These are phyloP conservation scores for Heliothis peltigera DNA, from an alignment of 2,888 invertebrate genomes.

Conservation along the genomic window DNA sequence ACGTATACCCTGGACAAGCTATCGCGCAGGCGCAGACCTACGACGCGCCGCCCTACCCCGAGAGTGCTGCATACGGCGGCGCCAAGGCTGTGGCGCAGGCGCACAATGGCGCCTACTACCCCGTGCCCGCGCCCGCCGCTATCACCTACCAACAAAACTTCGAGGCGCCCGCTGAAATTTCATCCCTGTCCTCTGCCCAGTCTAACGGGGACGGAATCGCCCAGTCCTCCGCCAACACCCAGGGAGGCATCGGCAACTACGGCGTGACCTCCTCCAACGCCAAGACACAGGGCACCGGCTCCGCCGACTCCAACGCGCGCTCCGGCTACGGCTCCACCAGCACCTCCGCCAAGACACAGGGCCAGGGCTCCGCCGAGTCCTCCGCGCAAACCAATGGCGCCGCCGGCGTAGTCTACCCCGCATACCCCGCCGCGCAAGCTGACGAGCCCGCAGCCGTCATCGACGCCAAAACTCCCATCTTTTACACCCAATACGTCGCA, in stretches of 20 bases:
- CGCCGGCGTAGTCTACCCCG: constrained; percentile 64
- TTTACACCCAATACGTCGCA: constrained; percentile 67
- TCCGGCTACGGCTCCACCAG: constrained; percentile 70
- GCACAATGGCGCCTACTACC: constrained; percentile 70
- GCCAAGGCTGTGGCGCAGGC: constrained; percentile 63
- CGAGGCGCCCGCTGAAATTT: constrained; percentile 57
- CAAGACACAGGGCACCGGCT: constrained; percentile 71
- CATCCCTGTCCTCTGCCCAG: constrained; percentile 71
- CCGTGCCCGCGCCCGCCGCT: constrained; percentile 77
- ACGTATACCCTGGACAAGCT: constrained; percentile 72
- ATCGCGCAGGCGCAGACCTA: constrained; percentile 64
- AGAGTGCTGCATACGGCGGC: constrained; percentile 43
- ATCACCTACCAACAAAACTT: constrained; percentile 82
- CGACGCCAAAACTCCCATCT: constrained; percentile 73
- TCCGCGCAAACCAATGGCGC: constrained; percentile 68
- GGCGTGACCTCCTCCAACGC: constrained; percentile 77
- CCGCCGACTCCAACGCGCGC: constrained; percentile 78
- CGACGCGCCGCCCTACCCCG: constrained; percentile 30
- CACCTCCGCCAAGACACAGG: constrained; percentile 73
- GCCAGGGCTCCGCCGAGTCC: constrained; percentile 75
- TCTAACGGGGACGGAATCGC: constrained; percentile 75
- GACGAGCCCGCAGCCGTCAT: constrained; percentile 61
- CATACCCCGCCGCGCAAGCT: constrained; percentile 37
- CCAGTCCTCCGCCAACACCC: constrained; percentile 75
- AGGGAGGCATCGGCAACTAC: constrained; percentile 67